Conservation (phyloP, 2,888 invertebrate genomes). For the Protophormia terraenovae region DNA sequence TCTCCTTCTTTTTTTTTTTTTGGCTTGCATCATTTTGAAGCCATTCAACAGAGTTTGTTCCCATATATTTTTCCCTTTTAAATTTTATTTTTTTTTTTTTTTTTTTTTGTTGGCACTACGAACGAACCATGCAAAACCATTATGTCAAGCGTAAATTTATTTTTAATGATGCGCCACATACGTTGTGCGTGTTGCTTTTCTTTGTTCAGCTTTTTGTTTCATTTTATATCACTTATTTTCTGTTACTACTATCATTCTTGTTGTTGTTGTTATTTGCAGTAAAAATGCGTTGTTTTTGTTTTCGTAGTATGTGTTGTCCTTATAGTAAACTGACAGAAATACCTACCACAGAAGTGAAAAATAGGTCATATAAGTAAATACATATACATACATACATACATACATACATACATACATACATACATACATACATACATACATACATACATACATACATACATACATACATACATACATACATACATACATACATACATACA, state of each 20-base stretch:
- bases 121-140: constrained; percentile 35
- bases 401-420: neutral
- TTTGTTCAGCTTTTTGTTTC: constrained; percentile 33
- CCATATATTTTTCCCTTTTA: too few species aligned
- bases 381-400: neutral
- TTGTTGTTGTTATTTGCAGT: constrained; percentile 12
- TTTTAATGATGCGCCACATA: constrained; percentile 66
- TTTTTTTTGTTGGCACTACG: neutral
- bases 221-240: neutral
- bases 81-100: neutral
- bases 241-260: neutral
- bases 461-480: neutral
- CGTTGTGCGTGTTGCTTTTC: constrained; percentile 53
- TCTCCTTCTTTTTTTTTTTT: constrained; percentile 29
- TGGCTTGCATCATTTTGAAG: neutral
- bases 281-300: constrained; percentile 45
- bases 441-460: neutral
- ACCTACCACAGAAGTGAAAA: constrained; percentile 20
- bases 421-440: neutral
- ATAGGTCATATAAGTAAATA: constrained; percentile 43
- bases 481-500: neutral
- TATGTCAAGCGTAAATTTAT: constrained; percentile 65
- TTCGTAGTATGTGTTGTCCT: neutral
- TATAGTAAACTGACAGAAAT: constrained; percentile 37
- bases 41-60: neutral